Evolutionary conservation across 2,113 vertebrate genomes (phyloP).

Genomic region (Micronycteris hirsuta): DNA sequence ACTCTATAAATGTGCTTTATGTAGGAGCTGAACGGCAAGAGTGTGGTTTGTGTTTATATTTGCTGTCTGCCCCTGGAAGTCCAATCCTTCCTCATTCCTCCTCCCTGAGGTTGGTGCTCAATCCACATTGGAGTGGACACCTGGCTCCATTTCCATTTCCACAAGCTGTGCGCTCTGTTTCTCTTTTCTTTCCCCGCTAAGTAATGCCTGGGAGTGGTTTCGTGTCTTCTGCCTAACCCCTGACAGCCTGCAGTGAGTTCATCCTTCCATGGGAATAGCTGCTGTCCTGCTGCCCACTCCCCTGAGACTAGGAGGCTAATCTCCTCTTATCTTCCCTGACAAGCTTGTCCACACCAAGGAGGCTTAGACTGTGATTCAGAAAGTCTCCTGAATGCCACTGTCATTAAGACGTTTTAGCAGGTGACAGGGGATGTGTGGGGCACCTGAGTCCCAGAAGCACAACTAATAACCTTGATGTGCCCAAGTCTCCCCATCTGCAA

Average conservation of each 20-base stretch:
- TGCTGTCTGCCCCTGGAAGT: neutral
- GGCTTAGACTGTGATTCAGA: neutral
- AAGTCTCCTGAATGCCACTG: neutral
- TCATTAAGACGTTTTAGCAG: neutral
- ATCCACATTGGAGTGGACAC: neutral
- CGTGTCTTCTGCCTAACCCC: neutral
- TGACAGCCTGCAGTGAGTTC: neutral
- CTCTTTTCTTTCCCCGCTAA: neutral
- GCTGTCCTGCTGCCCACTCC: neutral
- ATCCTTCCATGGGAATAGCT: neutral
- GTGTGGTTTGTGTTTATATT: neutral
- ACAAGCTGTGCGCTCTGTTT: neutral
- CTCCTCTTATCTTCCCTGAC: neutral
- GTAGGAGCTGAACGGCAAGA: neutral
- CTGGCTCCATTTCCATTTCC: slow-evolving; percentile 26
- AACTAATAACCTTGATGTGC: neutral
- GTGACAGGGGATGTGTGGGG: neutral
- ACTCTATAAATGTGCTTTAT: slow-evolving; percentile 56
- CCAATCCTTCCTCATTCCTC: neutral
- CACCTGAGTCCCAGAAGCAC: neutral
- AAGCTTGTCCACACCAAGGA: neutral
- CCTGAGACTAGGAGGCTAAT: neutral
- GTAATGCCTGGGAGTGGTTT: neutral
- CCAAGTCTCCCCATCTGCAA: neutral
- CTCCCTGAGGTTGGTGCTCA: neutral